Evolutionary conservation across 2,888 invertebrate species (phyloP).

Genomic region (Frankliniella fusca): DNA sequence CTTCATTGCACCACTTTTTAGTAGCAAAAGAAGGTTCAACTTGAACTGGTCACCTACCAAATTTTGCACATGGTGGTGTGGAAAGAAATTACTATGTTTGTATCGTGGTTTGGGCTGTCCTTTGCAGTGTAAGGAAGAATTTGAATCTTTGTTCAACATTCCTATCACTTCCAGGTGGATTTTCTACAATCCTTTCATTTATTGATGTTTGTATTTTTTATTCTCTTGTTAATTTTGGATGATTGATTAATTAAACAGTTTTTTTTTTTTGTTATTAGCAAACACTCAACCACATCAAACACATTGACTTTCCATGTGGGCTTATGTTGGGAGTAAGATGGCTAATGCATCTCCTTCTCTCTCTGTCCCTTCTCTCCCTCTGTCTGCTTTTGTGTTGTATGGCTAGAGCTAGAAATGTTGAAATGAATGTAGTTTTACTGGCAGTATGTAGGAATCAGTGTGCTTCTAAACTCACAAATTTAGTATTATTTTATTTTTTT

Average conservation of each 20-base stretch:
- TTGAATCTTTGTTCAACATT: too few relatives aligned
- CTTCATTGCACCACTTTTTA: constrained; percentile 13
- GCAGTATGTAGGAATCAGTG: not conserved
- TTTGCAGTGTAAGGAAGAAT: not conserved
- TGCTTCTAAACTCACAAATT: not conserved
- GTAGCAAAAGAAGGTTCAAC: not conserved
- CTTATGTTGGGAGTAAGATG: constrained; percentile 18
- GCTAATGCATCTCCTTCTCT: constrained; percentile 24
- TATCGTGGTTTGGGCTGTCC: constrained; percentile 5
- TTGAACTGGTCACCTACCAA: not conserved
- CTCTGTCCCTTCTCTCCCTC: constrained; percentile 24
- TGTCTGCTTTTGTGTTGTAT: constrained; percentile 20
- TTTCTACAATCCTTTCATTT: too few relatives aligned
- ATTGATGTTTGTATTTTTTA: too few relatives aligned
- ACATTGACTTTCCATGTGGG: constrained; percentile 5
- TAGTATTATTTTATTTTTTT: not conserved
- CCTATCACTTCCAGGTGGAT: too few relatives aligned
- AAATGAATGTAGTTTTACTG: not conserved
- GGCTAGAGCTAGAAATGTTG: not conserved
- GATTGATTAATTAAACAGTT: not conserved
- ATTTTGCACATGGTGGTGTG: constrained; percentile 22
- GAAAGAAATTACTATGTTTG: not conserved
- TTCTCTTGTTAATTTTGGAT: not conserved
- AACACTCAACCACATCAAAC: constrained; percentile 6
- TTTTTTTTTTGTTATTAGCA: not conserved